Evolutionary conservation across 1,140 invertebrate genomes (phyloP).

Genomic region (Antheraea pernyi): DNA sequence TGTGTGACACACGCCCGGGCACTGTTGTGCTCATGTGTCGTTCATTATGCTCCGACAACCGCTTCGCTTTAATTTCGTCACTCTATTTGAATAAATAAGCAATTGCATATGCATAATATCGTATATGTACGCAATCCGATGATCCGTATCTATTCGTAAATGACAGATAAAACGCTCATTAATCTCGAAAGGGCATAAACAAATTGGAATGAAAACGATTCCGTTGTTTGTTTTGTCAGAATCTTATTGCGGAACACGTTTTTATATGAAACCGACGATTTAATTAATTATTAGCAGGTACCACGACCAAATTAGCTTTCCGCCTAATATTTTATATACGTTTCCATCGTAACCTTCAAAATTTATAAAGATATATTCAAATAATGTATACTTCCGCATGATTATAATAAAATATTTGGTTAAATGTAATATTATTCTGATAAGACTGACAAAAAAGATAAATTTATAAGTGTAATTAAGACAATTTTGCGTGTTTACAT

Average conservation of each 20-base stretch:
- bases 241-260: background rate
- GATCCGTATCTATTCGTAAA: constrained; percentile 34
- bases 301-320: background rate
- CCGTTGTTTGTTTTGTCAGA: constrained; percentile 3
- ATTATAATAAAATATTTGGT: background rate
- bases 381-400: background rate
- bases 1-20: constrained; percentile 43
- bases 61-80: constrained; percentile 67
- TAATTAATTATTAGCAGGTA: constrained; percentile 5
- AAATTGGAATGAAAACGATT: constrained; percentile 7
- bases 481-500: background rate
- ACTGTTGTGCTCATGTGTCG: constrained; percentile 47
- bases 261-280: background rate
- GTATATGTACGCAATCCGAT: constrained; percentile 41
- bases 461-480: background rate
- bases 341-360: constrained; percentile 1
- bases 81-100: constrained; percentile 68
- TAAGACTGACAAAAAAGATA: background rate
- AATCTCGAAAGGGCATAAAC: constrained; percentile 27
- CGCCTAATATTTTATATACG: background rate
- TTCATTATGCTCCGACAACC: constrained; percentile 51
- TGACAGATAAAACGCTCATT: constrained; percentile 40
- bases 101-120: constrained; percentile 50
- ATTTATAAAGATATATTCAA: constrained; percentile 4
- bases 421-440: background rate